Conservation (phyloP, 2,888 invertebrate species). For the Aspidapion aeneum region DNA sequence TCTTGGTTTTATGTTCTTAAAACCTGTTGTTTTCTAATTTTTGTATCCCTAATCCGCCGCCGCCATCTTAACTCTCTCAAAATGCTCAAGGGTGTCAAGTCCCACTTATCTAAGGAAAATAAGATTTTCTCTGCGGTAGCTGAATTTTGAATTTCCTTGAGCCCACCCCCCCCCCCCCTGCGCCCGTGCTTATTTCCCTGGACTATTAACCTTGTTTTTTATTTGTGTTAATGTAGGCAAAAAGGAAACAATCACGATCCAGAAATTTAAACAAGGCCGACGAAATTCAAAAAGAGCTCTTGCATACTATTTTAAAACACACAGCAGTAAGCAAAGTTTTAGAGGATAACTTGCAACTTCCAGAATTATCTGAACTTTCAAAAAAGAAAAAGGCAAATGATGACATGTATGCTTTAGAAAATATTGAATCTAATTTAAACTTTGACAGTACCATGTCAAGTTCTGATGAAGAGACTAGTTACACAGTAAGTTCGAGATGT, state of each 20-base stretch:
- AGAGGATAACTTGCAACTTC: conserved; percentile 37
- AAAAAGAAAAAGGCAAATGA: conserved; percentile 44
- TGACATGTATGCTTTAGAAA: conserved; percentile 67
- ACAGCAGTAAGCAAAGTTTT: conserved; percentile 70
- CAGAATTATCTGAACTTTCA: conserved; percentile 8
- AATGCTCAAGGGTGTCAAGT: too few species aligned
- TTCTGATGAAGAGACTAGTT: conserved; percentile 50
- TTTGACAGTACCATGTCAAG: conserved; percentile 38
- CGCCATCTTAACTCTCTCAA: too few species aligned
- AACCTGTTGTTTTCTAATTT: too few species aligned
- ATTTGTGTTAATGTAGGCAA: too few species aligned
- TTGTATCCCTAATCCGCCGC: too few species aligned
- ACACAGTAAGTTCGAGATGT: conserved; percentile 28
- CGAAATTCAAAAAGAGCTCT: conserved; percentile 67
- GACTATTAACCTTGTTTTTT: too few species aligned
- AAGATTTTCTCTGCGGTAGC: too few species aligned
- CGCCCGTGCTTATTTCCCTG: too few species aligned
- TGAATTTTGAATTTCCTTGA: too few species aligned
- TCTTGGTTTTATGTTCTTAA: too few species aligned
- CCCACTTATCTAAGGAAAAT: too few species aligned
- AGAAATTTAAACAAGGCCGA: conserved; percentile 69
- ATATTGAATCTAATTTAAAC: conserved; percentile 31
- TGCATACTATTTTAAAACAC: conserved; percentile 72
- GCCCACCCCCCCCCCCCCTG: too few species aligned
- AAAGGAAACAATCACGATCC: conserved; percentile 69